Evolutionary conservation across 2,888 invertebrate species (phyloP).

Genomic region (Harpalus rubripes): DNA sequence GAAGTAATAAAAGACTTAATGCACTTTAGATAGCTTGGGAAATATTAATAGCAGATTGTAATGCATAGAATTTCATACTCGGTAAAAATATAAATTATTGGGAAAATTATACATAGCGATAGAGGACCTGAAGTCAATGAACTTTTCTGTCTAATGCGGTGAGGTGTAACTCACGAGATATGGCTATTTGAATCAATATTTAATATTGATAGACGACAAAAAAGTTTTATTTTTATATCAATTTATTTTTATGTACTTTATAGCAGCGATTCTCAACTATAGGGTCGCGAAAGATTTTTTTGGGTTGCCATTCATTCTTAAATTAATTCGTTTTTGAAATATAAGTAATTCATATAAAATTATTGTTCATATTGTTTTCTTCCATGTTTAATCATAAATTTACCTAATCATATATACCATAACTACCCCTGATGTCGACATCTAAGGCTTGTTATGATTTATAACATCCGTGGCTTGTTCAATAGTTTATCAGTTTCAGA

Average conservation of each 20-base stretch:
- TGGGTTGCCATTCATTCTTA: no score
- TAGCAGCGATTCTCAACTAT: no score
- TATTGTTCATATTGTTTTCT: no score
- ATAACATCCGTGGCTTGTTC: no score
- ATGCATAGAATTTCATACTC: conserved; percentile 40
- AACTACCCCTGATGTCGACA: no score
- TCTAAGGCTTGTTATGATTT: no score
- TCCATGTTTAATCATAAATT: no score
- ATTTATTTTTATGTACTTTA: background rate
- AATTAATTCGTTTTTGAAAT: no score
- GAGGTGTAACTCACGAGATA: conserved; percentile 28
- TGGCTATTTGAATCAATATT: conserved; percentile 29
- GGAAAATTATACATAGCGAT: conserved; percentile 33
- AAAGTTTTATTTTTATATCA: background rate
- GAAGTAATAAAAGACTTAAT: conserved; percentile 50
- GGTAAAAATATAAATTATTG: conserved; percentile 39
- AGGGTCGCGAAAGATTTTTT: no score
- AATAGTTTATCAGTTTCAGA: no score
- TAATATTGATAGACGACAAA: conserved; percentile 34
- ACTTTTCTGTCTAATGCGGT: conserved; percentile 1
- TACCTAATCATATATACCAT: no score
- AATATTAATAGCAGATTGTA: conserved; percentile 59
- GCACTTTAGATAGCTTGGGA: conserved; percentile 54
- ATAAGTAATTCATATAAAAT: no score
- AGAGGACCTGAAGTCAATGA: conserved; percentile 18